phyloP scores from a whole-genome alignment of 2,113 vertebrate species.

The Pollachius pollachius region DNA sequence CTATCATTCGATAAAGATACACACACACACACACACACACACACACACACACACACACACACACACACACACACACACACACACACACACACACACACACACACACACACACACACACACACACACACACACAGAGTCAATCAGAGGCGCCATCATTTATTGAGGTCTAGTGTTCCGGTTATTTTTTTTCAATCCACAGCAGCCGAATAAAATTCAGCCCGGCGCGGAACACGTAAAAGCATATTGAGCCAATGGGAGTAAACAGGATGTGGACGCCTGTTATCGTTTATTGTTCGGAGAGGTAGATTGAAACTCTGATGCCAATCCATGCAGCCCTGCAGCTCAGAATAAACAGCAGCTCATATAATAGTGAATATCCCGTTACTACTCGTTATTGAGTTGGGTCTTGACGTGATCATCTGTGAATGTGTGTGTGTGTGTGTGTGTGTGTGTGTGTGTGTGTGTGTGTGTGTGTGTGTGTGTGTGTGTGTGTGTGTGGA shows the following conservation, averaged over 20 bases:
- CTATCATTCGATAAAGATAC: no score
- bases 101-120: no score
- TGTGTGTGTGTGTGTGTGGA: background rate
- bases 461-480: constrained; percentile 1
- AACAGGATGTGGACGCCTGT: constrained; percentile 52
- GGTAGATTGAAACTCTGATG: constrained; percentile 26
- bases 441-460: constrained; percentile 5
- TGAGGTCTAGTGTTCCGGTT: constrained; percentile 27
- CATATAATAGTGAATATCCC: constrained; percentile 44
- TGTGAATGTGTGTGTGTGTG: constrained; percentile 11
- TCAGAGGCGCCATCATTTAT: constrained; percentile 38
- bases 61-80: no score
- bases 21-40: no score
- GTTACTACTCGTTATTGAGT: constrained; percentile 33
- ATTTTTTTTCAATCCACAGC: constrained; percentile 34
- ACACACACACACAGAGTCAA: constrained; percentile 26
- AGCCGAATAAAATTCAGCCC: constrained; percentile 41
- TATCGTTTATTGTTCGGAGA: constrained; percentile 30
- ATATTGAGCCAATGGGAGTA: constrained; percentile 31
- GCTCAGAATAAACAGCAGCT: constrained; percentile 36
- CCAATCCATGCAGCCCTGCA: constrained; percentile 24
- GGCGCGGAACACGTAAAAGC: constrained; percentile 49
- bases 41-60: no score
- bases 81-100: no score
- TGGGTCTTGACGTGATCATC: constrained; percentile 17